phyloP scores from a whole-genome alignment of 2,797 vertebrate genomes.

The Sebastolobus altivelis region DNA sequence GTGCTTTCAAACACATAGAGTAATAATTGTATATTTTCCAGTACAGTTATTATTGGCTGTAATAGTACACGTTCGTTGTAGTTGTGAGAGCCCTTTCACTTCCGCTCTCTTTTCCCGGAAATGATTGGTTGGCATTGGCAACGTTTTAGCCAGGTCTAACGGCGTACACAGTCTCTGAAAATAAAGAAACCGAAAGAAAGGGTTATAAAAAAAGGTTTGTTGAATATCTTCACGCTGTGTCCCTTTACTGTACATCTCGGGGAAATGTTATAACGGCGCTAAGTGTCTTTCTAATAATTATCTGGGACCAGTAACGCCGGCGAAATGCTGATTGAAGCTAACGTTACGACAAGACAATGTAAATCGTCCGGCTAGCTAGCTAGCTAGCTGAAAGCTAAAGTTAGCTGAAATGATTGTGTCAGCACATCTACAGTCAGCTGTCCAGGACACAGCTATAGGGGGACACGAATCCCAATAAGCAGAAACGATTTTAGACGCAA shows the following conservation, averaged over 20 bases:
- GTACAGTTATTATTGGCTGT: no score
- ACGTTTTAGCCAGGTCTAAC: slow-evolving; percentile 81
- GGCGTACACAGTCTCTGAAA: slow-evolving; percentile 54
- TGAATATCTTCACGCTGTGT: neutral
- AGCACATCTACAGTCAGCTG: slow-evolving; percentile 41
- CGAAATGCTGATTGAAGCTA: slow-evolving; percentile 53
- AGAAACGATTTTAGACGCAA: neutral
- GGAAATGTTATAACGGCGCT: accelerated
- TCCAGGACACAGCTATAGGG: neutral
- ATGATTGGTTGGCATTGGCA: slow-evolving; percentile 86
- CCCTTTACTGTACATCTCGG: neutral
- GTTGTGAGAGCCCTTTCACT: slow-evolving; percentile 50
- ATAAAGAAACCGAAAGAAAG: slow-evolving; percentile 70
- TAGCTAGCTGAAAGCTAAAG: slow-evolving; percentile 60
- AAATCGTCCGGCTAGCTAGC: slow-evolving; percentile 35
- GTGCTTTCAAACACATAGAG: no score
- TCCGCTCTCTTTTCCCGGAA: slow-evolving; percentile 82
- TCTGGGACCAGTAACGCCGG: neutral
- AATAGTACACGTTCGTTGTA: accelerated
- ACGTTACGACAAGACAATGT: slow-evolving; percentile 67
- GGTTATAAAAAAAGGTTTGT: slow-evolving; percentile 76
- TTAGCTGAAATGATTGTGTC: slow-evolving; percentile 57
- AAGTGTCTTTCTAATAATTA: neutral
- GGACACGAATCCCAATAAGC: neutral
- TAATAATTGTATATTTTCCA: no score